Conservation (phyloP, 2,797 vertebrate species). For the Cyclopterus lumpus region DNA sequence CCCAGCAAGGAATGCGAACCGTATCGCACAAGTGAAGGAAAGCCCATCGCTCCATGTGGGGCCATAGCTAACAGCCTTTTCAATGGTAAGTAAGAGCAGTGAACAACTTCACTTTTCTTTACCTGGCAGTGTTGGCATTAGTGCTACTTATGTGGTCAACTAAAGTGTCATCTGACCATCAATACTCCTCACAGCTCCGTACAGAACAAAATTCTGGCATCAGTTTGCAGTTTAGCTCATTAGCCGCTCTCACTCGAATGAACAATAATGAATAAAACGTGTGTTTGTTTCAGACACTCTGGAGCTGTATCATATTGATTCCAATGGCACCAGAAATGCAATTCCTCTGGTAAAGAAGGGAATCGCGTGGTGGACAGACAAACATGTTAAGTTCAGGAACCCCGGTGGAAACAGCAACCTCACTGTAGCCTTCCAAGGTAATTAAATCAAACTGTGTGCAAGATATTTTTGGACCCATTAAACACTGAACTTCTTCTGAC, state of each 20-base stretch:
- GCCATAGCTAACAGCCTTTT: conserved; percentile 99
- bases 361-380: conserved; percentile 99
- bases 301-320: conserved; percentile 84
- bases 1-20: conserved; percentile 98
- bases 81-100: conserved; percentile 86
- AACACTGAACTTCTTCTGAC: not conserved
- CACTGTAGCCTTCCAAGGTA: conserved; percentile 89
- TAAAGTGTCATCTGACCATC: not conserved
- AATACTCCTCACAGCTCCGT: conserved; percentile 6
- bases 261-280: conserved; percentile 4
- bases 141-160: not conserved
- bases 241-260: not conserved
- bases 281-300: conserved; percentile 88
- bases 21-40: conserved; percentile 86
- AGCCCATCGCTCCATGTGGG: conserved; percentile 94
- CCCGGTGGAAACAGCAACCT: conserved; percentile 88
- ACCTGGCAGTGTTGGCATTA: not conserved
- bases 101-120: not conserved
- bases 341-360: conserved; percentile 90
- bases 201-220: not conserved
- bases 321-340: conserved; percentile 76
- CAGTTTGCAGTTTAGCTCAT: not conserved
- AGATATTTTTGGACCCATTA: not conserved
- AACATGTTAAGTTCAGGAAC: conserved; percentile 98
- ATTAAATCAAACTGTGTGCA: conserved; percentile 17